Percentiles rank a stretch among this genome's conserved stretches.
Evolutionary conservation across 2,888 invertebrate genomes (phyloP).

Genomic region (Athetis lepigone): DNA sequence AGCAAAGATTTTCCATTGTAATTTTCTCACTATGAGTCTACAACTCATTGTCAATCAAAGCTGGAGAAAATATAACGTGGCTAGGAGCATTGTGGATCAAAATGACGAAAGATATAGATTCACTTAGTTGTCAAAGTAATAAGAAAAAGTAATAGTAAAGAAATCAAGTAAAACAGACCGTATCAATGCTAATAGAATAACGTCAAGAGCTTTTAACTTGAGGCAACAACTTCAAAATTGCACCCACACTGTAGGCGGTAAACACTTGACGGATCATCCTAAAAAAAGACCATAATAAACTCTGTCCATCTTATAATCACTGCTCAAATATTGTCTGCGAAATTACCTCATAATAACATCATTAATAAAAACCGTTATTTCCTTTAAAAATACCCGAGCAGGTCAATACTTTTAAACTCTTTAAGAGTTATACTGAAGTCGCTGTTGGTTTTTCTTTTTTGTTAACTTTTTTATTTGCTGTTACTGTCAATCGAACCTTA

Average conservation of each 20-base stretch:
- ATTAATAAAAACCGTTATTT: slow-evolving; percentile 57
- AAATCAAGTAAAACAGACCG: neutral
- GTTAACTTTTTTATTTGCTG: slow-evolving; percentile 22
- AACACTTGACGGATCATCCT: slow-evolving; percentile 35
- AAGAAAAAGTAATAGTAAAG: no score
- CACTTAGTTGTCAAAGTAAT: no score
- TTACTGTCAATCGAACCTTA: slow-evolving; percentile 26
- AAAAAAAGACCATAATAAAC: slow-evolving; percentile 24
- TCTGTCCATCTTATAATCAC: slow-evolving; percentile 27
- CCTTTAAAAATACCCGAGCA: slow-evolving; percentile 25
- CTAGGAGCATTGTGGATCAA: no score
- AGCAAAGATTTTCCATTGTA: no score
- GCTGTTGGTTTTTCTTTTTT: slow-evolving; percentile 35
- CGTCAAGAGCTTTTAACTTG: neutral
- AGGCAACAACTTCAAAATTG: slow-evolving; percentile 14
- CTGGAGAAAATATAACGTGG: no score
- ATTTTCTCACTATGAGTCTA: no score
- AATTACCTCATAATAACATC: slow-evolving; percentile 43
- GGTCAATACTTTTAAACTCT: slow-evolving; percentile 37
- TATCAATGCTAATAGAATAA: neutral
- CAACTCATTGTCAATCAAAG: no score
- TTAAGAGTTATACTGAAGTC: slow-evolving; percentile 9
- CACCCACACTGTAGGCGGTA: slow-evolving; percentile 19
- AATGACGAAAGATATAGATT: no score
- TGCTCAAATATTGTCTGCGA: slow-evolving; percentile 46